Conservation (phyloP, 1,140 invertebrate genomes). For the Cyphomyrmex costatus region DNA sequence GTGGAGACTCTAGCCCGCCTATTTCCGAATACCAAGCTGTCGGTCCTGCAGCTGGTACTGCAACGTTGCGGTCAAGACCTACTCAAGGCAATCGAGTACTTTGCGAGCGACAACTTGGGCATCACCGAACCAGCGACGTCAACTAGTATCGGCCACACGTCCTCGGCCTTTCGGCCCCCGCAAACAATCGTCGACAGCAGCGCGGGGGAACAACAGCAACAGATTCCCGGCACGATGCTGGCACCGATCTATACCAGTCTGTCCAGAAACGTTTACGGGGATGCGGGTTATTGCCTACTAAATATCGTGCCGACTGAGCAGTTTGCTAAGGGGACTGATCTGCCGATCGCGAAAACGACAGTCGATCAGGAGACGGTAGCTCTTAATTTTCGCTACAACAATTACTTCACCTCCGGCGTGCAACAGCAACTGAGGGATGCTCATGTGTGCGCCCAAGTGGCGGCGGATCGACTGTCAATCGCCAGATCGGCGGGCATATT, state of each 20-base stretch:
- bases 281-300: slow-evolving; percentile 79
- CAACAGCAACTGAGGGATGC: slow-evolving; percentile 78
- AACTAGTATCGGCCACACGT: slow-evolving; percentile 35
- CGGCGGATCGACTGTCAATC: slow-evolving; percentile 47
- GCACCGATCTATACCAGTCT: slow-evolving; percentile 77
- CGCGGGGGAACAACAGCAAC: slow-evolving; percentile 42
- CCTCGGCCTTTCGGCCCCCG: slow-evolving; percentile 78
- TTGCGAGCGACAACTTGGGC: slow-evolving; percentile 82
- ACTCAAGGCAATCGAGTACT: slow-evolving; percentile 92
- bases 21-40: slow-evolving; percentile 95
- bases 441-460: slow-evolving; percentile 72
- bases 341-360: slow-evolving; percentile 65
- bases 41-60: slow-evolving; percentile 95
- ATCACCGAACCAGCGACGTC: slow-evolving; percentile 40
- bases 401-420: slow-evolving; percentile 76
- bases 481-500: slow-evolving; percentile 67
- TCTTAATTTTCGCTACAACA: slow-evolving; percentile 79
- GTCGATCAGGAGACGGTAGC: slow-evolving; percentile 74
- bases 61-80: slow-evolving; percentile 95
- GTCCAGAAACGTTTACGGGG: slow-evolving; percentile 78
- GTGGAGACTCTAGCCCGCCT: slow-evolving; percentile 94
- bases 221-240: slow-evolving; percentile 54
- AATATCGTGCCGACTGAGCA: slow-evolving; percentile 79
- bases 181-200: slow-evolving; percentile 50
- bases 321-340: slow-evolving; percentile 58